Evolutionary conservation across 2,113 vertebrate genomes (phyloP).

Genomic region (Anthoscopus minutus): DNA sequence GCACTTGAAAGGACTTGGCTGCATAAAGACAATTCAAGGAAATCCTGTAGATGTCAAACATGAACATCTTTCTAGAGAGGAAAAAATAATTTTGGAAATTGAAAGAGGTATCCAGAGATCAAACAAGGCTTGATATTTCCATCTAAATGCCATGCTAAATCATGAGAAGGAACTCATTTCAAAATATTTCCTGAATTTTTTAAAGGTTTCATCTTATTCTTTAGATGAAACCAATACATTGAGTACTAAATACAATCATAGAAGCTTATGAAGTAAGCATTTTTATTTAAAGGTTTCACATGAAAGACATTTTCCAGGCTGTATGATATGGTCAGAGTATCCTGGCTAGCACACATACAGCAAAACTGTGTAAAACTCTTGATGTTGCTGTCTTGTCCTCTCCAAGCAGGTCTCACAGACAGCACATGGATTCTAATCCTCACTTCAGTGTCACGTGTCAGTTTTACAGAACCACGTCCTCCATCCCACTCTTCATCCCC

Average conservation of each 20-base stretch:
- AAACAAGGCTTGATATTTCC: background rate
- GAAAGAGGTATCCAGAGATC: background rate
- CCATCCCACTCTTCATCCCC: background rate
- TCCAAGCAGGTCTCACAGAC: background rate
- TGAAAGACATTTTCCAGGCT: background rate
- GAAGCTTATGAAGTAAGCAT: background rate
- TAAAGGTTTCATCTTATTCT: background rate
- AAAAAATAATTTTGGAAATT: background rate
- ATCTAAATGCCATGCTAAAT: background rate
- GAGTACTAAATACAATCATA: background rate
- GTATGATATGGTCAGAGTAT: background rate
- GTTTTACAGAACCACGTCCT: background rate
- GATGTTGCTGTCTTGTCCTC: background rate
- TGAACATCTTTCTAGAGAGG: background rate
- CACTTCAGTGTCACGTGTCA: background rate
- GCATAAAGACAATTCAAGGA: background rate
- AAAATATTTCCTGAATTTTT: background rate
- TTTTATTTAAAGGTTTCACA: background rate
- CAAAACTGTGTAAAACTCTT: background rate
- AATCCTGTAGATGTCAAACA: background rate
- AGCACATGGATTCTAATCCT: background rate
- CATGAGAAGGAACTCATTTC: background rate
- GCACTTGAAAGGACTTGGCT: background rate
- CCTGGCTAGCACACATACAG: background rate
- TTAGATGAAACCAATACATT: background rate